Evolutionary conservation across 2,113 vertebrate species (phyloP).

Genomic region (Ictidomys tridecemlineatus): DNA sequence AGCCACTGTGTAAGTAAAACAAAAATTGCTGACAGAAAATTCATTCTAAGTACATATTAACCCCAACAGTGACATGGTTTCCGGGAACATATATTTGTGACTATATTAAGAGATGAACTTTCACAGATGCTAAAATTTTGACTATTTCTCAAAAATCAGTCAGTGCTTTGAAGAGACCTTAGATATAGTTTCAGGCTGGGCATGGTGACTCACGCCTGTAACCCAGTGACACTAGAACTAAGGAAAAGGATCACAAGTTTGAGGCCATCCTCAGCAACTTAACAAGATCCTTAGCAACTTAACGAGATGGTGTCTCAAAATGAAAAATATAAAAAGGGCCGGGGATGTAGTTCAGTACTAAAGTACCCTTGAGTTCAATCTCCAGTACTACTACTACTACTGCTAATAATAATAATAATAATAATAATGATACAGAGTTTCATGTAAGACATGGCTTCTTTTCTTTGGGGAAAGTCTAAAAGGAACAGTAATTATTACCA

Average conservation of each 20-base stretch:
- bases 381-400: too few species aligned
- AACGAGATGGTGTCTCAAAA: too few species aligned
- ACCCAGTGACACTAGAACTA: too few species aligned
- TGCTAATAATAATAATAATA: too few species aligned
- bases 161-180: neutral
- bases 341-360: too few species aligned
- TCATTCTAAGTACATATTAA: slow-evolving; percentile 7
- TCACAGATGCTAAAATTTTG: neutral
- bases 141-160: neutral
- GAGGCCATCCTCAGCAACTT: too few species aligned
- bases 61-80: neutral
- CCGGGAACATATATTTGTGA: neutral
- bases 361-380: too few species aligned
- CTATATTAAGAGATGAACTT: neutral
- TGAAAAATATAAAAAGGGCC: too few species aligned
- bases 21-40: slow-evolving; percentile 24
- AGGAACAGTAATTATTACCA: neutral
- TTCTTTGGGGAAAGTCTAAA: neutral
- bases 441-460: neutral
- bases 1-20: neutral
- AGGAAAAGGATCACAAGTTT: too few species aligned
- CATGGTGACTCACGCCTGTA: too few species aligned
- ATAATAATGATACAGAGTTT: too few species aligned
- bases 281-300: too few species aligned
- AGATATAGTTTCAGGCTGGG: neutral